Evolutionary conservation across 2,888 invertebrate species (phyloP).

Genomic region (Leptogaster cylindrica): DNA sequence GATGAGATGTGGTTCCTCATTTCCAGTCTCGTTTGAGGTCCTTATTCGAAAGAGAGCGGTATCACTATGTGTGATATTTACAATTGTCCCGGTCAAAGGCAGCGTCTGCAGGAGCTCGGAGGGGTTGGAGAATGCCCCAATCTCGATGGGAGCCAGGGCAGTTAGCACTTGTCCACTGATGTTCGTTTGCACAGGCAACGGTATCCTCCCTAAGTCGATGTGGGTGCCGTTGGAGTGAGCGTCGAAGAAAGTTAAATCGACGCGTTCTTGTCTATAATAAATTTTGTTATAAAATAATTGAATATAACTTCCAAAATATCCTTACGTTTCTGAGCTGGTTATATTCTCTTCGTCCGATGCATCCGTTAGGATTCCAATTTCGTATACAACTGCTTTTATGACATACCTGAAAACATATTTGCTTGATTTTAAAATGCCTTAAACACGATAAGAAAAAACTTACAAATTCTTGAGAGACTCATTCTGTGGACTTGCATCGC

Average conservation of each 20-base stretch:
- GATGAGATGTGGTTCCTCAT: constrained; percentile 54
- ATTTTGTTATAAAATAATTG: neutral
- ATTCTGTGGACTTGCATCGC: constrained; percentile 47
- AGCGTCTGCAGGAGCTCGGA: constrained; percentile 57
- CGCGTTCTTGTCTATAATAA: constrained; percentile 62
- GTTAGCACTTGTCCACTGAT: constrained; percentile 65
- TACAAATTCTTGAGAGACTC: constrained; percentile 58
- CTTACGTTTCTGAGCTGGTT: constrained; percentile 54
- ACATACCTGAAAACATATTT: no score
- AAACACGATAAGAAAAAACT: constrained; percentile 48
- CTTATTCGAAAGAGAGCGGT: constrained; percentile 59
- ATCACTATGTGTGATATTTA: constrained; percentile 61
- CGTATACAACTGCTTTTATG: constrained; percentile 67
- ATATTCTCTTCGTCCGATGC: constrained; percentile 61
- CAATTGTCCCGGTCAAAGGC: constrained; percentile 60
- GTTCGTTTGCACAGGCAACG: constrained; percentile 65
- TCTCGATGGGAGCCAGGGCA: constrained; percentile 63
- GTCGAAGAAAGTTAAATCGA: constrained; percentile 66
- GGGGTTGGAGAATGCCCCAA: constrained; percentile 61
- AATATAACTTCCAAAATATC: neutral
- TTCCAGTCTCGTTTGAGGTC: constrained; percentile 54
- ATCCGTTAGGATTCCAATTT: constrained; percentile 68
- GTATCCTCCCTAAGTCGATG: constrained; percentile 65
- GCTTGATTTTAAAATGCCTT: constrained; percentile 1
- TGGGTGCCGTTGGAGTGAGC: constrained; percentile 63